Base-by-base conservation (phyloP, 2,113 vertebrate species). In the Trogon surrucura region DNA sequence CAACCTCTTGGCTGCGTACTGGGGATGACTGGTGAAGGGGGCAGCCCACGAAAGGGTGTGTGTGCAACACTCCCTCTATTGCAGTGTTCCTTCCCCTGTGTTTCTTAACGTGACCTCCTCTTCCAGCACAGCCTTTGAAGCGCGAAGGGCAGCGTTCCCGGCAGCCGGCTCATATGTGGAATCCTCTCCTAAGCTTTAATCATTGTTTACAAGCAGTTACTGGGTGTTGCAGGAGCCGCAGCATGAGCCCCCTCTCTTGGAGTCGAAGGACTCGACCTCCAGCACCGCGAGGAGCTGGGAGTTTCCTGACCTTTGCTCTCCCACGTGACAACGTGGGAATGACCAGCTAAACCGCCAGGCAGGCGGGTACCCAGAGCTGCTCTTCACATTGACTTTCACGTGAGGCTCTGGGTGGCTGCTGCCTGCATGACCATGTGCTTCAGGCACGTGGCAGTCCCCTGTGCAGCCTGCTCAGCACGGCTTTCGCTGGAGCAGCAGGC, bases 391-490 rank as follows among this genome's bases (percentile, higher is more conserved):
- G 65, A 60, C 88, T 86, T 95, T 97, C 80, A 60, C 78, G 92
- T 94, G 91, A 97, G 90, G 91, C 89, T 36, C 19, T 6, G 79
- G 82, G 23, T 74, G 93, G 91, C 91, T 44, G 81, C 26, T 88
- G 88, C 80, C 88, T 58, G 85, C 85, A 8, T 89, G 81, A 60
- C 96, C 78, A 54, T 96, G 97, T 95, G 97, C 96, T 82, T 30
- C 26, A 17, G 85, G 93, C 98, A 98, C 96, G 95, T 97, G 98
- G 94, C 69, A 48, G 66, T 86, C 86, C 97, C 98, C 96, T 96
- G 93, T 97, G 94, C 95, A 22, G 90, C 90, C 77, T 7, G 67
- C 95, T 82, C 84, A n/a, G 95, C 82, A 2, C 34, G 2, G 69
- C 92, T 82, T 73, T 69, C 44, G 65, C 72, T 70, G 0, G 72